Base-by-base conservation (phyloP, 2,797 vertebrate species). In the Perodicticus potto region DNA sequence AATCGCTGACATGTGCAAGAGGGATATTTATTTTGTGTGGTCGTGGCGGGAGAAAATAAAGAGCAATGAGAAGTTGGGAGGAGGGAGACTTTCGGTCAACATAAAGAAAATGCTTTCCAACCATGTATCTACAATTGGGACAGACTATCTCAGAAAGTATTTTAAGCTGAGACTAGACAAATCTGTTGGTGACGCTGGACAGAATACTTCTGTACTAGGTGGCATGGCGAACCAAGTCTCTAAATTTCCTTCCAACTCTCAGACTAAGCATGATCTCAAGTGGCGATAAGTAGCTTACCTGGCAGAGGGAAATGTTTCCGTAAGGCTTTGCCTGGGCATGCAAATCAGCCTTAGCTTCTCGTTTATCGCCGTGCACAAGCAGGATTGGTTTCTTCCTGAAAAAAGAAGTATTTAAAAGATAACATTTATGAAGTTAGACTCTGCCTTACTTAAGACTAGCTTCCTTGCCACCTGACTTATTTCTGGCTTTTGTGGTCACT, bases 331-430 rank as follows among this genome's bases (percentile, higher is more conserved):
- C 99, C 97, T 99, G 98, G n/a, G 99, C 98, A 0, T 99, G 89
- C n/a, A 99, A 98, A 25, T 98, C 98, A 34, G 99, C 99, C 97
- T 99, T 99, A 61, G 99, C 99, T 98, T 99, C 99, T 89, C 99
- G 98, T 97, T 99, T 99, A 95, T 99, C 99, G 0, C 99, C 99
- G 0, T 99, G 99, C 95, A 99, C 99, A 1, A 99, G 98, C 93
- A 99, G 97, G 95, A 99, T 94, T 0, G 99, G 99, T 78, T 98
- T 98, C 96, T 99, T 98, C 98, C 99, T 99, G 96, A 97, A 97
- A 94, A 96, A 25, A 97, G 25, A 81, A 29, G 57, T 2, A 67
- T 43, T 65, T 34, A 16, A 69, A 37, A 72, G 0, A 4, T 17
- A 13, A 20, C 63, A 13, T 25, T 61, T 53, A 14, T 27, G 45